A percentile compares a stretch with the other conserved stretches of the same genome.
These are phyloP conservation scores for Drosophila nigritarsus DNA, from an alignment of 2,888 invertebrate species.

Conservation along the genomic window DNA sequence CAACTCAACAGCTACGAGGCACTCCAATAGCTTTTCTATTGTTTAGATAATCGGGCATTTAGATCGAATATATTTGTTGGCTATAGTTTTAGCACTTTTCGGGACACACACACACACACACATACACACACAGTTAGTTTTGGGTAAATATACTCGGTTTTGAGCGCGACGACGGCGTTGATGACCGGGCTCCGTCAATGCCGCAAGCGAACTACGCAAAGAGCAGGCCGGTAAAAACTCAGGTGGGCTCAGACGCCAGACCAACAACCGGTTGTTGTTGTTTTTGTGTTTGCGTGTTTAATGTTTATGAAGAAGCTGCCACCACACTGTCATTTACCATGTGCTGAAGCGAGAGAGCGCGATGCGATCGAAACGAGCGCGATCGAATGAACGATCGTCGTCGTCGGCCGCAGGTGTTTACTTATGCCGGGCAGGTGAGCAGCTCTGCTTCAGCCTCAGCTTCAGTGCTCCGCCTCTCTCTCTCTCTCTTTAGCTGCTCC, in stretches of 20 bases:
- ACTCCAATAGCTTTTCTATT: conserved; percentile 3
- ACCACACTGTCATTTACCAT: background rate
- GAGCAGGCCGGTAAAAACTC: conserved; percentile 68
- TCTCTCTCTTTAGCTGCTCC: conserved; percentile 8
- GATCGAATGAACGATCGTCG: conserved; percentile 53
- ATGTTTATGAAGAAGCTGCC: conserved; percentile 13
- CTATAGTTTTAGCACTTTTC: conserved; percentile 41
- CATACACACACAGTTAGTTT: conserved; percentile 8
- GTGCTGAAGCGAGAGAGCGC: conserved; percentile 55
- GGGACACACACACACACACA: conserved; percentile 17
- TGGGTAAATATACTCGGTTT: conserved; percentile 6
- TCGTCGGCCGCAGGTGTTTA: conserved; percentile 57
- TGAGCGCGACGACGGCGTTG: conserved; percentile 66
- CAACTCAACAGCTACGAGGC: conserved; percentile 2
- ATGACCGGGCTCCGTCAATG: conserved; percentile 77
- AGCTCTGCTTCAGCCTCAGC: conserved; percentile 5
- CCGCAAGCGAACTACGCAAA: conserved; percentile 77
- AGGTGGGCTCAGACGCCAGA: conserved; percentile 60
- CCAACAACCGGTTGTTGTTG: conserved; percentile 64
- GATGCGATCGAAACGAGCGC: conserved; percentile 47
- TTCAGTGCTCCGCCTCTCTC: conserved; percentile 55
- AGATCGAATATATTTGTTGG: conserved; percentile 2
- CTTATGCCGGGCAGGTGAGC: conserved; percentile 58
- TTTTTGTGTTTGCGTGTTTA: background rate
- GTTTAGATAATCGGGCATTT: conserved; percentile 10